Base-by-base conservation (phyloP, 64 coral and sea anemone genomes). In the Montipora sp. region DNA sequence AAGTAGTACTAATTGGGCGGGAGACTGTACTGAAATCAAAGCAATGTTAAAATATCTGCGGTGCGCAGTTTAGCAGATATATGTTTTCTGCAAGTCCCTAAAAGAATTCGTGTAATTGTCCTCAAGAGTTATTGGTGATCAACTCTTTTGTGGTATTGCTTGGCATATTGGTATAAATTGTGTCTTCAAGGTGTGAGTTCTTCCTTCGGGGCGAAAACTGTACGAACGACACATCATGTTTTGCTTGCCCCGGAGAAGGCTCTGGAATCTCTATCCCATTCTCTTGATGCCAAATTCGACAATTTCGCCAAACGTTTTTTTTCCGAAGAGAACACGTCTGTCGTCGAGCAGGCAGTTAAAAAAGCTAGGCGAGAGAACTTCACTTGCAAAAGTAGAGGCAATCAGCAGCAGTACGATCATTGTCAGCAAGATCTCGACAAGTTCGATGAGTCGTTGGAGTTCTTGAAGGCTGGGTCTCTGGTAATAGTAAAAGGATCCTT, bases 321-420 rank as follows among this genome's bases (percentile, higher is more conserved):
- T 61, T n/a, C 81, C 21, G 81, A 36, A 61, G 55, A 84, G 55
- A 48, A 57, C 59, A 65, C 51, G 57, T 65, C 81, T 12, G 60
- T 57, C 22, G 19, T 84, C 27, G 67, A 59, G 18, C 57, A 84
- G 15, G 81, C 81, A 21, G 58, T 87, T 19, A 87, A 87, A 61
- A 70, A 73, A 36, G 58, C 61, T 16, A 66, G 49, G 20, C 67
- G 67, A 16, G 83, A 87, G 36, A 51, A 45, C 49, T 87, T 72
- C 21, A 20, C 63, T 55, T 89, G 87, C 44, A 89, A 89, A 73
- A 77, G 66, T 18, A 89, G 79, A 19, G 48, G 75, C 15, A 89
- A 77, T 43, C 88, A 63, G 75, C 88, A 36, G 36, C 36, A 36
- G 36, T 36, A 36, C 36, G 36, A 36, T 2, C 36, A 36, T 36